phyloP scores from a whole-genome alignment of 2,888 invertebrate genomes.

The Calameuta idolon region DNA sequence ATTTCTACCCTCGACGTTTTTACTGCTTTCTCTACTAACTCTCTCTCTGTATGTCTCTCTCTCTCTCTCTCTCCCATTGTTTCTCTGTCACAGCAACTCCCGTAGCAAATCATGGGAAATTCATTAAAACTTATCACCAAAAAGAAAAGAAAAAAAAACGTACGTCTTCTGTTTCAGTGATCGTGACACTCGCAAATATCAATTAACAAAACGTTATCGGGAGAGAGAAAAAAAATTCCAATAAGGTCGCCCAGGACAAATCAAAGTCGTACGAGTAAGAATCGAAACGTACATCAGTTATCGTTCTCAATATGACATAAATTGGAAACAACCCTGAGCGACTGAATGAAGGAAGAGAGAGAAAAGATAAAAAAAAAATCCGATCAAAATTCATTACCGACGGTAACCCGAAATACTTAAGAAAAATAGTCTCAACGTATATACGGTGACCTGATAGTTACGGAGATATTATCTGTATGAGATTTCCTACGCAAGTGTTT shows the following conservation, averaged over 20 bases:
- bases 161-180: background rate
- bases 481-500: too few species aligned
- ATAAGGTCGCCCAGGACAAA: background rate
- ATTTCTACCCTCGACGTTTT: background rate
- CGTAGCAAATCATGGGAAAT: background rate
- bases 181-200: background rate
- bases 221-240: background rate
- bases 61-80: background rate
- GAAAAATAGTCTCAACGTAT: background rate
- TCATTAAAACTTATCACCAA: background rate
- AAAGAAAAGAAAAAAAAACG: background rate
- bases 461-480: background rate
- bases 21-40: background rate
- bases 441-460: background rate
- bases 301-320: background rate
- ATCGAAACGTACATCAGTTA: background rate
- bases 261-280: background rate
- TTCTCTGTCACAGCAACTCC: background rate
- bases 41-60: background rate
- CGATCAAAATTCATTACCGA: background rate
- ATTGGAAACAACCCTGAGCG: background rate
- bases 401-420: too few species aligned
- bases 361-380: background rate
- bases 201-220: background rate
- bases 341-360: background rate